A percentile compares a stretch with the other conserved stretches of the same genome.
Conservation (phyloP, 2,888 invertebrate genomes). For the Cantharis nigra region DNA sequence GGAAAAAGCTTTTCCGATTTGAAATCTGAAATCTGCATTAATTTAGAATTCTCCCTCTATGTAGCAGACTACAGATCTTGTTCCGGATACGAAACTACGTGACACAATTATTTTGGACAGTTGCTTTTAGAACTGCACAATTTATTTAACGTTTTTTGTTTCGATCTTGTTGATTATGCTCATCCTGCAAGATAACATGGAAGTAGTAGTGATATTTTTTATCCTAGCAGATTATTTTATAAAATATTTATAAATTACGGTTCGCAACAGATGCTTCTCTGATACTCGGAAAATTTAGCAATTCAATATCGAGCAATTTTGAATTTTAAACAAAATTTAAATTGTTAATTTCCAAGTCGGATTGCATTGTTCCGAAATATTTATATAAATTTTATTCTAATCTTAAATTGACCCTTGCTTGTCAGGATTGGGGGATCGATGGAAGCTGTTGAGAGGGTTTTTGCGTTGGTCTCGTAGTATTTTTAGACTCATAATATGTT, state of each 20-base stretch:
- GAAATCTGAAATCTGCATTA: not conserved
- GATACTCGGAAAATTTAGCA: not conserved
- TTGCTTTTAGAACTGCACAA: not conserved
- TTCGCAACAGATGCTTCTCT: not conserved
- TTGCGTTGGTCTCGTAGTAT: not conserved
- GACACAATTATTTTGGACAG: not conserved
- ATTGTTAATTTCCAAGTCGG: not conserved
- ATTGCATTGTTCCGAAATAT: not conserved
- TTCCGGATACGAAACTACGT: not conserved
- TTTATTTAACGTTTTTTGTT: not conserved
- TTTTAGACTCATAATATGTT: not conserved
- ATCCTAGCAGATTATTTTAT: not conserved
- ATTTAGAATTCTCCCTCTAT: not conserved
- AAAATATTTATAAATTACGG: not conserved
- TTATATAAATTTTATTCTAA: not conserved
- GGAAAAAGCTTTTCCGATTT: not conserved
- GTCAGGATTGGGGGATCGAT: not conserved
- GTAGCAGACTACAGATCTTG: not conserved
- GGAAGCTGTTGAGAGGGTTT: not conserved
- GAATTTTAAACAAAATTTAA: not conserved
- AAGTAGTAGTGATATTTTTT: not conserved
- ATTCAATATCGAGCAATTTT: not conserved
- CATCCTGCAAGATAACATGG: not conserved
- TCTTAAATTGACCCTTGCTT: not conserved
- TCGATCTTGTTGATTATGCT: not conserved